phyloP scores from a whole-genome alignment of 2,113 vertebrate genomes.

The Ibidorhyncha struthersii region DNA sequence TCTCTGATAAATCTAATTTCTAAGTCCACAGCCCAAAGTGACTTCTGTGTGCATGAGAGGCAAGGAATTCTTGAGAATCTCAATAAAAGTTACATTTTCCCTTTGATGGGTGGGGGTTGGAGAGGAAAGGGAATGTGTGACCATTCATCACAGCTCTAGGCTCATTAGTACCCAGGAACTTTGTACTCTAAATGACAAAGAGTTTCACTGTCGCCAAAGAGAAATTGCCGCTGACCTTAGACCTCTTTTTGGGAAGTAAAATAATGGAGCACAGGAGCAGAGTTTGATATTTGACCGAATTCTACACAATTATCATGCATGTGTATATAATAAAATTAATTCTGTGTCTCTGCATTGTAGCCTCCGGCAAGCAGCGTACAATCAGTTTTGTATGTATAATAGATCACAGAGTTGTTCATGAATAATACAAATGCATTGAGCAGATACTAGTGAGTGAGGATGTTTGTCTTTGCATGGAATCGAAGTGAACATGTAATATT shows the following conservation, averaged over 20 bases:
- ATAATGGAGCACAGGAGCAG: slow-evolving; percentile 75
- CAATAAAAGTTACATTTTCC: slow-evolving; percentile 48
- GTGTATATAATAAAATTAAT: slow-evolving; percentile 99
- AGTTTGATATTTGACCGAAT: slow-evolving; percentile 92
- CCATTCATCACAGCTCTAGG: slow-evolving; percentile 57
- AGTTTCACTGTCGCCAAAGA: slow-evolving; percentile 72
- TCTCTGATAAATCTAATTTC: neutral
- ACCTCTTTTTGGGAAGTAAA: slow-evolving; percentile 73
- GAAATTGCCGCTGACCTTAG: slow-evolving; percentile 75
- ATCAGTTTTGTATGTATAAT: slow-evolving; percentile 99
- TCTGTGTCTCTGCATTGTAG: slow-evolving; percentile 93
- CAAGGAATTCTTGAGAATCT: slow-evolving; percentile 33
- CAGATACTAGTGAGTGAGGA: slow-evolving; percentile 91
- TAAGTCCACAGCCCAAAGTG: neutral
- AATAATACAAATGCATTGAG: slow-evolving; percentile 98
- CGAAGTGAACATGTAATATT: slow-evolving; percentile 99
- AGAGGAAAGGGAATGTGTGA: slow-evolving; percentile 6
- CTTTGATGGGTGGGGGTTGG: slow-evolving; percentile 48
- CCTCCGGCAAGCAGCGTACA: slow-evolving; percentile 91
- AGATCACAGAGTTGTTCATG: slow-evolving; percentile 99
- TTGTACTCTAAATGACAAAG: slow-evolving; percentile 75
- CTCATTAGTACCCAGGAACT: slow-evolving; percentile 72
- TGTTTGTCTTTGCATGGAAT: slow-evolving; percentile 99
- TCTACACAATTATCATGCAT: slow-evolving; percentile 98
- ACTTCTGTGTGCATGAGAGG: neutral